phyloP scores from a whole-genome alignment of 1,140 invertebrate genomes.

The Drosophila kurseongensis region DNA sequence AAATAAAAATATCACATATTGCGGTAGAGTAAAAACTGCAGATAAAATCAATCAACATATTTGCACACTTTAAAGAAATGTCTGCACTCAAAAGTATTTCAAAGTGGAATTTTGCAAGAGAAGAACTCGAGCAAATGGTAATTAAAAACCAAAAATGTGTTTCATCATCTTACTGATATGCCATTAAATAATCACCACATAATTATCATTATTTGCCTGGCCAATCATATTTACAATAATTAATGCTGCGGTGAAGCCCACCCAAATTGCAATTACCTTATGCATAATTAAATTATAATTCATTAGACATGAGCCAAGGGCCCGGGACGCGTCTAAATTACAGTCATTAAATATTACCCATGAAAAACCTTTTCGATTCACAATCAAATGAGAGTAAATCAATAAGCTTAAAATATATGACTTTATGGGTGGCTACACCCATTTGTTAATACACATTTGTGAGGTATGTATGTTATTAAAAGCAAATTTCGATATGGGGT shows the following conservation, averaged over 20 bases:
- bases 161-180: not conserved
- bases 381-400: slow-evolving; percentile 12
- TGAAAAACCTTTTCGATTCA: not conserved
- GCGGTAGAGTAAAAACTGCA: not conserved
- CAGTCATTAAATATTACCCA: slow-evolving; percentile 35
- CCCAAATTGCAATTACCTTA: slow-evolving; percentile 50
- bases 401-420: slow-evolving; percentile 14
- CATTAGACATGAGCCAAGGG: slow-evolving; percentile 17
- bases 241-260: slow-evolving; percentile 30
- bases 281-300: slow-evolving; percentile 73
- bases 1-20: not conserved
- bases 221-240: slow-evolving; percentile 23
- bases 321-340: slow-evolving; percentile 21
- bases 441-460: not conserved
- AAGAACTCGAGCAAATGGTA: not conserved
- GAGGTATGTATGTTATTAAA: not conserved
- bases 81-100: not conserved
- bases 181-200: slow-evolving; percentile 36
- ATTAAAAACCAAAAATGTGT: slow-evolving; percentile 21
- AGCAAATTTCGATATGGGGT: not conserved
- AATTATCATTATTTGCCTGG: slow-evolving; percentile 16
- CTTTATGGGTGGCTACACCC: not conserved
- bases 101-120: slow-evolving; percentile 5
- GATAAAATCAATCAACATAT: slow-evolving; percentile 19
- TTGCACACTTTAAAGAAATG: slow-evolving; percentile 8